Conservation (phyloP, 2,797 vertebrate genomes). For the Chloroceryle inda region DNA sequence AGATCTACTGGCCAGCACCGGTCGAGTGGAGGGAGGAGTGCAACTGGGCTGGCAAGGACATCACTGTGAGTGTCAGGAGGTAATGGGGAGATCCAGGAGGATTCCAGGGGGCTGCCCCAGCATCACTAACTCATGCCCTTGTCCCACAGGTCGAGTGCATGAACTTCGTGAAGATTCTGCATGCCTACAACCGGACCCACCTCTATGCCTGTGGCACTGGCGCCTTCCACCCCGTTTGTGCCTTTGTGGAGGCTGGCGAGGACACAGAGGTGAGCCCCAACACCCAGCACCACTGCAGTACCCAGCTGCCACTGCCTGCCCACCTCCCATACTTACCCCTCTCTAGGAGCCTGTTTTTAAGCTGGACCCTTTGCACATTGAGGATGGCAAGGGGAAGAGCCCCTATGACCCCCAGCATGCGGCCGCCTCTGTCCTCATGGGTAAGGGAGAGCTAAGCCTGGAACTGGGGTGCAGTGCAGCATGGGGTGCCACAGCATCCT, state of each 20-base stretch:
- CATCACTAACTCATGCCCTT: rapidly evolving
- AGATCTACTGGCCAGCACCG: conserved; percentile 96
- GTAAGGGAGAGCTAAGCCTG: conserved; percentile 73
- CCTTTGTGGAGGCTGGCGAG: conserved; percentile 91
- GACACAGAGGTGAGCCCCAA: conserved; percentile 86
- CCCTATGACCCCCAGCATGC: conserved; percentile 92
- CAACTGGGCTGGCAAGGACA: conserved; percentile 98
- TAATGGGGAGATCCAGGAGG: too few species aligned
- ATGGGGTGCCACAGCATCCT: rapidly evolving
- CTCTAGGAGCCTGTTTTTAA: conserved; percentile 90
- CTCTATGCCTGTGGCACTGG: conserved; percentile 94
- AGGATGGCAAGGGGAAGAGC: conserved; percentile 96
- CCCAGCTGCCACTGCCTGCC: neutral
- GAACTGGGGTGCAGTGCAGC: rapidly evolving
- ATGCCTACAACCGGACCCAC: conserved; percentile 93
- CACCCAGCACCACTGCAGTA: neutral
- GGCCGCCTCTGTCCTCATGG: conserved; percentile 91
- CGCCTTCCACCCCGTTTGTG: conserved; percentile 95
- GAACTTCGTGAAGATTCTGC: conserved; percentile 96
- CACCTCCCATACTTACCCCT: neutral
- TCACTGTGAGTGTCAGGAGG: conserved; percentile 87
- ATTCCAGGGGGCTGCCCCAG: neutral
- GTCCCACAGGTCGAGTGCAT: conserved; percentile 90
- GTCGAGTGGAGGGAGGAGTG: conserved; percentile 99
- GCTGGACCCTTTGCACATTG: conserved; percentile 82